Percentiles rank a stretch among this genome's conserved stretches.
Conservation (phyloP, 2,113 vertebrate genomes). For the Gila orcuttii region DNA sequence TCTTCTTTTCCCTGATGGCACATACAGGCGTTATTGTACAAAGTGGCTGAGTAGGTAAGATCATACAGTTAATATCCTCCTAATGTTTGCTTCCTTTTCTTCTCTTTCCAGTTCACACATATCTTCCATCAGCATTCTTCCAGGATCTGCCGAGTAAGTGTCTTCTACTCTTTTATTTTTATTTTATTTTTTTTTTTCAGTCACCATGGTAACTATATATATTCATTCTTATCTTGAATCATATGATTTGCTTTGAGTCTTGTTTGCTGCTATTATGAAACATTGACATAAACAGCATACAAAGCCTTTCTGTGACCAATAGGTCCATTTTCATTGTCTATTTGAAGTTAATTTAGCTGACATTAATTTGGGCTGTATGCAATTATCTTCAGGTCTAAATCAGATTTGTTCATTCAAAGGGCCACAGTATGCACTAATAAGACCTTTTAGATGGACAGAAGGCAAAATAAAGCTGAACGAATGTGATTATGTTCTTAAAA, state of each 20-base stretch:
- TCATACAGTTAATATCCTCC: slow-evolving; percentile 53
- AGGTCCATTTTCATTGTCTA: background rate
- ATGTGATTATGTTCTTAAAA: slow-evolving; percentile 41
- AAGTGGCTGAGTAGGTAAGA: slow-evolving; percentile 9
- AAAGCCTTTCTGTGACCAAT: background rate
- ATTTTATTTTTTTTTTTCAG: background rate
- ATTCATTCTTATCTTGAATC: background rate
- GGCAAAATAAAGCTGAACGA: slow-evolving; percentile 2
- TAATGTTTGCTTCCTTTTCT: slow-evolving; percentile 59
- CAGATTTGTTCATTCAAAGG: background rate
- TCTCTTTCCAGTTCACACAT: slow-evolving; percentile 85
- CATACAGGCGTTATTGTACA: background rate
- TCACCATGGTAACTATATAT: background rate
- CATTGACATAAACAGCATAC: background rate
- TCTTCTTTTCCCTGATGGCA: background rate
- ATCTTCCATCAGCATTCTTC: slow-evolving; percentile 89
- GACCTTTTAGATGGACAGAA: slow-evolving; percentile 5
- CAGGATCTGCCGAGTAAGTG: slow-evolving; percentile 93
- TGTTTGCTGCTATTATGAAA: background rate
- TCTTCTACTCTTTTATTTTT: background rate
- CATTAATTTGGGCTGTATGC: slow-evolving; percentile 1
- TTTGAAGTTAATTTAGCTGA: background rate
- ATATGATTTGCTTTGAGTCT: background rate
- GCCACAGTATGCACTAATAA: slow-evolving; percentile 4
- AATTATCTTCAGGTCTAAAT: slow-evolving; percentile 15